Base-by-base conservation (phyloP, 2,888 invertebrate genomes). In the Tenodera sinensis region DNA sequence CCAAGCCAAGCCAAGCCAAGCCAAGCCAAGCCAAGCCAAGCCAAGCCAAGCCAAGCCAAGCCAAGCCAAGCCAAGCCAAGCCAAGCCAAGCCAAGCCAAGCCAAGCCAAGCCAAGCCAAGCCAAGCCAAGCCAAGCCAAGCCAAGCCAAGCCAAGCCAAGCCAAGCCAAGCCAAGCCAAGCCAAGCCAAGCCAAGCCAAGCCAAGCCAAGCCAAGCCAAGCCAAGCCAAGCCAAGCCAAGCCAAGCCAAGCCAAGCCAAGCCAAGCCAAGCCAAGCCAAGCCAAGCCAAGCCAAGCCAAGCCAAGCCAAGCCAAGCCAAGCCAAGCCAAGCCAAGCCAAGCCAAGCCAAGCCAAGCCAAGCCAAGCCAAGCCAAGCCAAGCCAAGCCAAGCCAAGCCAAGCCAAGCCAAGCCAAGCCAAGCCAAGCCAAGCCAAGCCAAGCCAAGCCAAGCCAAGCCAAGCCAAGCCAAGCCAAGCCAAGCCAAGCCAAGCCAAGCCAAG, bases 21-120 rank as follows among this genome's bases (percentile, higher is more conserved):
- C 84, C 84, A 84, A 84, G 84, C 84, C 84, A 84, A 27, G 28
- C 84, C 84, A 12, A 28, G 84, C 84, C 84, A 84, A 84, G 84
- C 27, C 84, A 84, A 28, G 84, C n/a, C 84, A 84, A 84, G 84
- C 84, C 84, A 84, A 28, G 84, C n/a, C 84, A 84, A 84, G 84
- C 84, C 84, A 84, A 28, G 84, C 84, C 84, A 84, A 84, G 84
- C 84, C 84, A 84, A 28, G 84, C 84, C 84, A 84, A 84, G 84
- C n/a, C 84, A 84, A 28, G 84, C n/a, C 84, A 84, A 84, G 84
- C 84, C 84, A 84, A 28, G 84, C 28, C 84, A 84, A 84, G 84
- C 84, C 84, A 84, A 28, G 84, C 84, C 84, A 84, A 84, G 84
- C 84, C 84, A 84, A 28, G 28, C 28, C 84, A 84, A 28, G 84